These are phyloP conservation scores for Anarsia innoxiella DNA, from an alignment of 2,888 invertebrate genomes.

Conservation along the genomic window DNA sequence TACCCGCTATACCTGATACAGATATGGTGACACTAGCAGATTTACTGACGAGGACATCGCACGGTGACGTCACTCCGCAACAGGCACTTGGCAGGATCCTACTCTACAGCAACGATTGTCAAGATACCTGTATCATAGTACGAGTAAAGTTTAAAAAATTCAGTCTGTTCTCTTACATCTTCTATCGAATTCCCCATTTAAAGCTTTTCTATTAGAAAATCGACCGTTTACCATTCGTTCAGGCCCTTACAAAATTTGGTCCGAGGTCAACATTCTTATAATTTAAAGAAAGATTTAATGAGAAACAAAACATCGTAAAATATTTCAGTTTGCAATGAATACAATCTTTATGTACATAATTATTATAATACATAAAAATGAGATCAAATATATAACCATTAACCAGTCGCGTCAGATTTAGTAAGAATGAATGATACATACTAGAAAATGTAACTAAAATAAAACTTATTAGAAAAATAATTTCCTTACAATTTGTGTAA, in stretches of 20 bases:
- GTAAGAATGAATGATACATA: constrained; percentile 36
- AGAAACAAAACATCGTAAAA: constrained; percentile 26
- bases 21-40: constrained; percentile 39
- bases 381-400: constrained; percentile 64
- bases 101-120: constrained; percentile 46
- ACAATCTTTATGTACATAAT: constrained; percentile 47
- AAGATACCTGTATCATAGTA: constrained; percentile 65
- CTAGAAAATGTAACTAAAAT: constrained; percentile 28
- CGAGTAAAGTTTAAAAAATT: constrained; percentile 62
- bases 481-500: constrained; percentile 26
- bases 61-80: constrained; percentile 16
- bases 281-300: constrained; percentile 26
- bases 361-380: constrained; percentile 63
- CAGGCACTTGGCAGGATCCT: constrained; percentile 37
- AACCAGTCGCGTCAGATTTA: constrained; percentile 41
- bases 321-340: constrained; percentile 36
- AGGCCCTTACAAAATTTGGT: constrained; percentile 52
- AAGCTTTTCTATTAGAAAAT: constrained; percentile 61
- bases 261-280: constrained; percentile 27
- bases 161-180: constrained; percentile 64
- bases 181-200: constrained; percentile 59
- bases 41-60: neutral
- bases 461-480: constrained; percentile 32
- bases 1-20: constrained; percentile 49
- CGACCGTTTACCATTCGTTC: constrained; percentile 40